phyloP scores from a whole-genome alignment of 2,888 invertebrate genomes.

The Xestia c-nigrum region DNA sequence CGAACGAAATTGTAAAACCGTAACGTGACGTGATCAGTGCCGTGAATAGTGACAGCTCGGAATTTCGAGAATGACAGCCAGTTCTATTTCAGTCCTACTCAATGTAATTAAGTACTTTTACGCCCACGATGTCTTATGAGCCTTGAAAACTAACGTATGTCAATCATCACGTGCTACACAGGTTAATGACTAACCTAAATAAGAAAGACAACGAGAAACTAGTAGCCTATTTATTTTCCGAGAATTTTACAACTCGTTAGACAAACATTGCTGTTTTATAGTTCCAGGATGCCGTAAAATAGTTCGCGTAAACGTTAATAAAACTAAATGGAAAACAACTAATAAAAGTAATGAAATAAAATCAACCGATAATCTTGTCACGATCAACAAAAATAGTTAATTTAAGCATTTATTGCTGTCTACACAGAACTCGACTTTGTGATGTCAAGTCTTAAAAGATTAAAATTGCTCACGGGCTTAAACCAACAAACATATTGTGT shows the following conservation, averaged over 20 bases:
- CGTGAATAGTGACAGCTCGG: conserved; percentile 13
- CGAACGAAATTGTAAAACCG: neutral
- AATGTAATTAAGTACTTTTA: neutral
- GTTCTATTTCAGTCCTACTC: conserved; percentile 34
- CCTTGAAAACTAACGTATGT: conserved; percentile 1
- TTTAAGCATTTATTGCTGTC: neutral
- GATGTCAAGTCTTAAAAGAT: neutral
- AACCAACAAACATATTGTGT: neutral
- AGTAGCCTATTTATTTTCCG: conserved; percentile 43
- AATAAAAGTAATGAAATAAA: neutral
- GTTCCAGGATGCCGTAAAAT: conserved; percentile 1
- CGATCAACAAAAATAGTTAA: neutral
- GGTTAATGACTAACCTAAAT: conserved; percentile 37
- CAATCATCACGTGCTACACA: neutral
- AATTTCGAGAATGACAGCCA: conserved; percentile 14
- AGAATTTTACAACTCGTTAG: conserved; percentile 3
- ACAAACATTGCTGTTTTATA: conserved; percentile 11
- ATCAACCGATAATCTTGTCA: neutral
- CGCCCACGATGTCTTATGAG: conserved; percentile 18
- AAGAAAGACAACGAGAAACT: conserved; percentile 15
- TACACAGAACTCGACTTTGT: neutral
- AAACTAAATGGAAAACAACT: neutral
- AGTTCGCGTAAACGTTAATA: conserved; percentile 10
- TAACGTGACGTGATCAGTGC: neutral
- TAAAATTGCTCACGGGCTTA: neutral